A percentile compares a stretch with the other conserved stretches of the same genome.
phyloP scores from a whole-genome alignment of 2,888 invertebrate genomes.

The Drosophila anomalipes region DNA sequence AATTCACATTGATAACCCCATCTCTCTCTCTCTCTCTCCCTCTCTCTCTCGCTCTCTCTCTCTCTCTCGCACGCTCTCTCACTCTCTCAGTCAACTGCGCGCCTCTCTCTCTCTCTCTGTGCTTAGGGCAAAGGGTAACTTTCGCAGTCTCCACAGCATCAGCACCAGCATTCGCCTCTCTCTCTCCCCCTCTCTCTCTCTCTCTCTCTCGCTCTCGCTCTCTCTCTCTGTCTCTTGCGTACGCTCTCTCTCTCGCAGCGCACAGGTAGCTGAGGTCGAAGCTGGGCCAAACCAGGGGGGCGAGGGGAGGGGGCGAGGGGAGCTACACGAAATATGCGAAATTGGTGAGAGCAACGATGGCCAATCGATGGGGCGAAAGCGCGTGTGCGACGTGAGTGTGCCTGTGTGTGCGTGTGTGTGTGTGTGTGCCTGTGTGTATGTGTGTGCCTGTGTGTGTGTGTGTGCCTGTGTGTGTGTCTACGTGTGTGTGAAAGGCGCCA shows the following conservation, averaged over 20 bases:
- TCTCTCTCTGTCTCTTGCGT: background rate
- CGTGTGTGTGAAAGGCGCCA: conserved; percentile 57
- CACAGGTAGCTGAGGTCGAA: background rate
- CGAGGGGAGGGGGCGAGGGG: conserved; percentile 17
- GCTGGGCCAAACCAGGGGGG: background rate
- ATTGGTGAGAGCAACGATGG: conserved; percentile 70
- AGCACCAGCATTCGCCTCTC: conserved; percentile 20
- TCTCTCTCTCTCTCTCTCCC: background rate
- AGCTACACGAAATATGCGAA: conserved; percentile 48
- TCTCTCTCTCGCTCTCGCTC: background rate
- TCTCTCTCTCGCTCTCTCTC: conserved; percentile 5
- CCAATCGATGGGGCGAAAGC: conserved; percentile 78
- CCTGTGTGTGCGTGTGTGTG: conserved; percentile 34
- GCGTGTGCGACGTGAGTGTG: conserved; percentile 71
- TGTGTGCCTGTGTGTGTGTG: conserved; percentile 15
- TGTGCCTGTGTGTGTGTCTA: conserved; percentile 19
- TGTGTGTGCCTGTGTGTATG: conserved; percentile 12
- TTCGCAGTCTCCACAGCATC: conserved; percentile 11
- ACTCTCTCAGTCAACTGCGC: conserved; percentile 8
- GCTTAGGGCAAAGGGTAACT: conserved; percentile 42
- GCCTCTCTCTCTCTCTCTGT: conserved; percentile 8
- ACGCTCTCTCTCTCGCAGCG: conserved; percentile 19
- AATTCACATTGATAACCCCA: conserved; percentile 48
- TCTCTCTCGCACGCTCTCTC: conserved; percentile 6
- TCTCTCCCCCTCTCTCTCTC: conserved; percentile 18